phyloP scores from a whole-genome alignment of 2,113 vertebrate species.

The Malurus alboscapulatus region DNA sequence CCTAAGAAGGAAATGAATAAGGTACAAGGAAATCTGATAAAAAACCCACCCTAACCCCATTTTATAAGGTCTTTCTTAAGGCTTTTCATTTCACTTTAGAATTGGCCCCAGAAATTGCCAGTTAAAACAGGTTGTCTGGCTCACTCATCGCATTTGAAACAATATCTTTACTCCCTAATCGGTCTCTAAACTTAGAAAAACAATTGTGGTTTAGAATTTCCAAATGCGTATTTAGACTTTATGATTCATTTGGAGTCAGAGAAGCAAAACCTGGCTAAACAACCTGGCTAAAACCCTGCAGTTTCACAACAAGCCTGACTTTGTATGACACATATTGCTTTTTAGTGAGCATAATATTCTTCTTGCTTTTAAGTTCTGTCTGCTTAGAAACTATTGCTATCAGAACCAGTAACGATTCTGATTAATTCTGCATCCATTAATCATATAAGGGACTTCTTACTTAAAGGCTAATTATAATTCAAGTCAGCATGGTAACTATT shows the following conservation, averaged over 20 bases:
- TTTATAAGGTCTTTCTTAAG: background rate
- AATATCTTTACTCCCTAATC: conserved; percentile 45
- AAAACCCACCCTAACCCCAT: background rate
- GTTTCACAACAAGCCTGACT: conserved; percentile 22
- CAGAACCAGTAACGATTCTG: conserved; percentile 56
- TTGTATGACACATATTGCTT: conserved; percentile 35
- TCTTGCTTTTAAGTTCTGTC: conserved; percentile 24
- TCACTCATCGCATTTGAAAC: conserved; percentile 19
- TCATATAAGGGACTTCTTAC: conserved; percentile 42
- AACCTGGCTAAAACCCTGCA: conserved; percentile 13
- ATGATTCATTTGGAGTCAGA: conserved; percentile 58
- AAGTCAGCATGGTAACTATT: conserved; percentile 58
- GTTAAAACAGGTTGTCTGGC: conserved; percentile 31
- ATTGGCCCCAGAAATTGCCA: background rate
- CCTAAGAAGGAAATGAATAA: conserved; percentile 16
- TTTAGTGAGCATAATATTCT: conserved; percentile 46
- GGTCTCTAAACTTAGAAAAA: conserved; percentile 35
- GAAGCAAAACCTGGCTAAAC: conserved; percentile 39
- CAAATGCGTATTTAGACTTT: conserved; percentile 45
- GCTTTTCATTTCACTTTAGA: background rate
- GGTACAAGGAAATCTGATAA: conserved; percentile 22
- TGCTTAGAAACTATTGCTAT: conserved; percentile 37
- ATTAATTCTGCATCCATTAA: conserved; percentile 64
- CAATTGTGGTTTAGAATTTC: conserved; percentile 65
- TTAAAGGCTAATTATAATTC: conserved; percentile 67